Percentiles rank a stretch among this genome's conserved stretches.
Conservation (phyloP, 2,888 invertebrate species). For the Sericinus montela region DNA sequence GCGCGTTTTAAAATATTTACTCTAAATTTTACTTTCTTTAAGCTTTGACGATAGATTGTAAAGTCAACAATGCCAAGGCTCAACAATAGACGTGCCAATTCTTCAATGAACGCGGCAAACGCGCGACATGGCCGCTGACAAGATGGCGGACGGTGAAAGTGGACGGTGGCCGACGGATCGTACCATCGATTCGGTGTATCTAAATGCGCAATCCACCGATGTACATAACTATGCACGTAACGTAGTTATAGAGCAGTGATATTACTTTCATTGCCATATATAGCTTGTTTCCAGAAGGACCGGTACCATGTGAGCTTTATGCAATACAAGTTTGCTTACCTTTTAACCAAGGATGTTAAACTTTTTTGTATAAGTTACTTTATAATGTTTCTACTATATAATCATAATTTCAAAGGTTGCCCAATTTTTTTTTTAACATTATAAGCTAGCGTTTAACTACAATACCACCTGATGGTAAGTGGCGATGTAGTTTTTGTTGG, state of each 20-base stretch:
- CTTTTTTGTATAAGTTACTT: too few relatives aligned
- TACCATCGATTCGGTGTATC: constrained; percentile 37
- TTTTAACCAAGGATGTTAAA: not conserved
- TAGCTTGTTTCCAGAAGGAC: constrained; percentile 7
- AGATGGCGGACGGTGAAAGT: constrained; percentile 75
- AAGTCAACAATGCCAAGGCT: constrained; percentile 37
- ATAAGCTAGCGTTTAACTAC: too few relatives aligned
- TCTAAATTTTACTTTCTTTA: too few relatives aligned
- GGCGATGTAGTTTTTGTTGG: too few relatives aligned
- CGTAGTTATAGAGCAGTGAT: constrained; percentile 4
- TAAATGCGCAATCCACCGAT: constrained; percentile 25
- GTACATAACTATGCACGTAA: constrained; percentile 14
- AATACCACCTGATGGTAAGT: too few relatives aligned
- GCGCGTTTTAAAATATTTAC: too few relatives aligned
- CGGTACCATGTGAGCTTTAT: constrained; percentile 9
- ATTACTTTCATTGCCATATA: constrained; percentile 19
- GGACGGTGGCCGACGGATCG: constrained; percentile 53
- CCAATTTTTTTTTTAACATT: too few relatives aligned
- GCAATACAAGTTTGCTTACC: constrained; percentile 1
- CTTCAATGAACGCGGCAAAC: constrained; percentile 46
- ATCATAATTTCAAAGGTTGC: too few relatives aligned
- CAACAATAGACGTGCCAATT: constrained; percentile 58
- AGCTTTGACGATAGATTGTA: constrained; percentile 18
- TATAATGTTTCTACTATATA: too few relatives aligned
- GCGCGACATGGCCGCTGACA: constrained; percentile 54